These are phyloP conservation scores for Passer domesticus DNA, from an alignment of 2,113 vertebrate species.

Conservation along the genomic window DNA sequence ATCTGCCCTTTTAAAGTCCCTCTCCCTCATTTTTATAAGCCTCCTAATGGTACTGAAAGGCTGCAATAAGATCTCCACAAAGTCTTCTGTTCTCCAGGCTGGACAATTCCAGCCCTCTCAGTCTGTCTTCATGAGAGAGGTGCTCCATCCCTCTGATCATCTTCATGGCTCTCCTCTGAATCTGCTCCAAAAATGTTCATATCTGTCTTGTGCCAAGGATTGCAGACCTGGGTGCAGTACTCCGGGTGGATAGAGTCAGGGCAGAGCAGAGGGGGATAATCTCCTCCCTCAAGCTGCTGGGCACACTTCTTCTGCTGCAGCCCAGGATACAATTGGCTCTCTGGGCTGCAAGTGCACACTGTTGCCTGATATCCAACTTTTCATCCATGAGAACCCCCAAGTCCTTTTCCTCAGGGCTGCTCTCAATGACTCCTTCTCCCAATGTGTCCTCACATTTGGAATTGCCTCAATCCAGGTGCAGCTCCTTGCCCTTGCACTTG, in stretches of 20 bases:
- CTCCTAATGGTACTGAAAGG: background rate
- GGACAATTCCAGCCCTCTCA: background rate
- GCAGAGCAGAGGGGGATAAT: background rate
- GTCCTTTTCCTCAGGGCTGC: background rate
- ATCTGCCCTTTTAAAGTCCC: background rate
- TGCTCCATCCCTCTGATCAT: background rate
- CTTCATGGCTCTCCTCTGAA: background rate
- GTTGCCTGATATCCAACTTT: background rate
- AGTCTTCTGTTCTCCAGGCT: background rate
- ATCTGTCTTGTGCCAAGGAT: background rate
- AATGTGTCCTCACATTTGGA: background rate
- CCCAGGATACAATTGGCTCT: background rate
- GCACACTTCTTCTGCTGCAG: background rate
- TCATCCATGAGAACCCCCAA: background rate
- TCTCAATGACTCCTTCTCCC: background rate
- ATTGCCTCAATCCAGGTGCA: accelerated
- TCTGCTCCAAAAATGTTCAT: background rate
- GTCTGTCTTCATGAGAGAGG: background rate
- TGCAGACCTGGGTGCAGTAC: too few relatives aligned
- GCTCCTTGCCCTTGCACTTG: background rate
- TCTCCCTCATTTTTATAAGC: background rate
- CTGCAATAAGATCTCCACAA: background rate
- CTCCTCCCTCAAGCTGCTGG: background rate
- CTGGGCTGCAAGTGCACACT: background rate
- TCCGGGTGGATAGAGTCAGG: background rate